Evolutionary conservation across 53 echinoderm and acorn worm genomes (phyloP).

Genomic region (Paracentrotus lividus): DNA sequence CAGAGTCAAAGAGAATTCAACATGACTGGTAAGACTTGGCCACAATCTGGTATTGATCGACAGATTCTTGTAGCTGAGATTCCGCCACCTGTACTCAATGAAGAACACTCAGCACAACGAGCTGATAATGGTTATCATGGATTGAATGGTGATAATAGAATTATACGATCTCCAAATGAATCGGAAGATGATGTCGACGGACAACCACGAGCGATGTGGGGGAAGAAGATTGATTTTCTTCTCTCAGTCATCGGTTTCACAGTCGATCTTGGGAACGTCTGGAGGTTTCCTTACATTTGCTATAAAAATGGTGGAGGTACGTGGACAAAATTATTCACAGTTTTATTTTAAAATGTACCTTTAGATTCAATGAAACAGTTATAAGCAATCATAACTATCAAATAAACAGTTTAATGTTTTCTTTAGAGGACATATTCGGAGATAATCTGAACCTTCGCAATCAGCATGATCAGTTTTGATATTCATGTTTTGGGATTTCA

Average conservation of each 20-base stretch:
- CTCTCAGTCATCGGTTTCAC: constrained; percentile 96
- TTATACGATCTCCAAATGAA: background rate
- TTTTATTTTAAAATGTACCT: background rate
- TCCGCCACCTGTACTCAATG: background rate
- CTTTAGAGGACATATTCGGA: too few relatives aligned
- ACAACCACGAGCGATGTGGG: constrained; percentile 85
- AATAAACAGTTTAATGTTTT: too few relatives aligned
- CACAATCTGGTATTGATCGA: constrained; percentile 32
- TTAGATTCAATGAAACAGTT: too few relatives aligned
- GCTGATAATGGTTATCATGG: constrained; percentile 30
- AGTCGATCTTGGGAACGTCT: constrained; percentile 93
- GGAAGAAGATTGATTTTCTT: constrained; percentile 92
- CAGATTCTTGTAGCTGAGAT: constrained; percentile 18
- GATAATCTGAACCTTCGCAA: too few relatives aligned
- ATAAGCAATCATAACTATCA: too few relatives aligned
- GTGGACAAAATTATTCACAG: background rate
- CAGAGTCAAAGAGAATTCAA: background rate
- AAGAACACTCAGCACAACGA: background rate
- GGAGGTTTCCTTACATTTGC: constrained; percentile 98
- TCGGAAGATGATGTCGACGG: constrained; percentile 70
- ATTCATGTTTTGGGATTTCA: too few relatives aligned
- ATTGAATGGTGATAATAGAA: background rate
- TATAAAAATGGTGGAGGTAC: constrained; percentile 99
- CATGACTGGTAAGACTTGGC: constrained; percentile 66
- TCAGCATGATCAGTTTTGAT: too few relatives aligned